Conservation (phyloP, 64 coral and sea anemone genomes). For the Stichodactyla helianthus region DNA sequence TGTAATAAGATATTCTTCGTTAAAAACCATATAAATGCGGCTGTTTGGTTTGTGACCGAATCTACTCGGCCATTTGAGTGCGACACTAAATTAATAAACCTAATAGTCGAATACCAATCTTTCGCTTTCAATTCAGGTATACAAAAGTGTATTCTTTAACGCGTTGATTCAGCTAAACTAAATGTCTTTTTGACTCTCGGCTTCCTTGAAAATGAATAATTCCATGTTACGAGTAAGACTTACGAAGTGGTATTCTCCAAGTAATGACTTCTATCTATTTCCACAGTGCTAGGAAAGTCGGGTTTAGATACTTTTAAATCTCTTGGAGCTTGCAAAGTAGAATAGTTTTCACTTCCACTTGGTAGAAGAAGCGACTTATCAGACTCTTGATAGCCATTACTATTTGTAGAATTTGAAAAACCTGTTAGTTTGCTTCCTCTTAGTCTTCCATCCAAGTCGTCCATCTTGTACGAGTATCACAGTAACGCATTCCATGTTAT, state of each 20-base stretch:
- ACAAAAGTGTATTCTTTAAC: too few species aligned
- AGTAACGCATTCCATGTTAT: neutral
- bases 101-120: too few species aligned
- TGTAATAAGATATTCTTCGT: too few species aligned
- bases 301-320: neutral
- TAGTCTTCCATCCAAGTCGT: neutral
- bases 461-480: neutral
- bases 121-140: too few species aligned
- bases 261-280: conserved; percentile 26
- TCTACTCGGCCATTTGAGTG: too few species aligned
- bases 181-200: too few species aligned
- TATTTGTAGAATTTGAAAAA: neutral
- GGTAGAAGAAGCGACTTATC: neutral
- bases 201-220: neutral
- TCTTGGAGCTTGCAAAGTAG: neutral
- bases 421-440: too few species aligned
- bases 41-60: too few species aligned
- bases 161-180: too few species aligned
- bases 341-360: neutral
- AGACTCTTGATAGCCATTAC: neutral
- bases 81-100: too few species aligned
- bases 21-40: too few species aligned
- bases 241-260: conserved; percentile 41
- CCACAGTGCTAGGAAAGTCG: neutral
- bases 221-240: neutral